Base-by-base conservation (phyloP, 64 coral and sea anemone species). In the Montipora foliosa region DNA sequence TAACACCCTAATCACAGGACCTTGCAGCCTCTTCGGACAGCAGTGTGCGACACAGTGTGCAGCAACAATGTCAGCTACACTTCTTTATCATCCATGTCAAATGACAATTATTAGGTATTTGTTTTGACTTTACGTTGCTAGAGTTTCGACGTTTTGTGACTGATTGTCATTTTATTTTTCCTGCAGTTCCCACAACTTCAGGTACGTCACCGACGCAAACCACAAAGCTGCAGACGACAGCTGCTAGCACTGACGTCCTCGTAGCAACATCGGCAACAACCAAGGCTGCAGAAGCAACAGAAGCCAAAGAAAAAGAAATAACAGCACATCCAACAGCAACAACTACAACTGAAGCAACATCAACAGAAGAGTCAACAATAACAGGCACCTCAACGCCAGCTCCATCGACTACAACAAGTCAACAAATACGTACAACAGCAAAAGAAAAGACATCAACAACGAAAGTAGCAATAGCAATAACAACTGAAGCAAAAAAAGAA, bases 241-340 rank as follows among this genome's bases (percentile, higher is more conserved):
- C 16, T 13, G 20, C 67, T 37, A 37, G 37, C 8, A 87, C 37
- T 48, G 49, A 16, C 15, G 13, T 11, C 3, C 29, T 46, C 5
- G 46, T 13, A 47, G 14, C 49, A 14, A 50, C 21, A 5, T 10
- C 48, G 21, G 74, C 80, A 74, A 61, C 68, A 15, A 49, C 47
- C 19, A 78, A 24, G 16, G 62, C 7, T 9, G 62, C 62, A 67
- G 44, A 87, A 53, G 5, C 48, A 57, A 59, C 78, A 37, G 37
- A 37, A 37, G 37, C 37, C 20, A 50, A 22, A 80, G 25, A 22
- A 37, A 78, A 81, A 44, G 19, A 62, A 74, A 87, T 82, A 79
- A 89, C 92, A 69, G 44, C 75, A 79, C 74, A 12, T 86, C 81
- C 44, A 59, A 84, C 5, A 49, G 7, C 20, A 60, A 86, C 70